A percentile compares a stretch with the other conserved stretches of the same genome.
These are phyloP conservation scores for Eubucco bourcierii DNA, from an alignment of 2,113 vertebrate species.

Conservation along the genomic window DNA sequence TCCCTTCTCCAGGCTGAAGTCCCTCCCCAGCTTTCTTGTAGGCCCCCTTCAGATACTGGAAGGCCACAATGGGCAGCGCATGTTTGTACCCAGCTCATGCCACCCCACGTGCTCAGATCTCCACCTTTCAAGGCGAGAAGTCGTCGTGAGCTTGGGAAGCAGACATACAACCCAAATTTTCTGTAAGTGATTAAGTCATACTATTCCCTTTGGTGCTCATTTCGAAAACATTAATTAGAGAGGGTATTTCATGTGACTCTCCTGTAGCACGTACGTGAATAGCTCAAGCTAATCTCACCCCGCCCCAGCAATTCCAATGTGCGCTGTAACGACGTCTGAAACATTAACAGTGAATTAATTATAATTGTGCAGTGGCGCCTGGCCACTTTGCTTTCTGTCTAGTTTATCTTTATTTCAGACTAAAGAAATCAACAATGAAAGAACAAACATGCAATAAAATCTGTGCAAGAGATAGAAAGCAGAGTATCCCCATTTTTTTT, in stretches of 20 bases:
- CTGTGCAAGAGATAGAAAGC: slow-evolving; percentile 27
- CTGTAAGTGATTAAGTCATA: neutral
- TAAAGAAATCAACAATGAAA: slow-evolving; percentile 61
- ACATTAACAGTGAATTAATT: slow-evolving; percentile 69
- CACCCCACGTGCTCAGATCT: neutral
- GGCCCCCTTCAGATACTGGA: too few relatives aligned
- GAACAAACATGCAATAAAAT: slow-evolving; percentile 31
- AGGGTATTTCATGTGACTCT: slow-evolving; percentile 47
- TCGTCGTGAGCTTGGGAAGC: neutral
- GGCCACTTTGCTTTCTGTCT: slow-evolving; percentile 62
- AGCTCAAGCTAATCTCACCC: slow-evolving; percentile 53
- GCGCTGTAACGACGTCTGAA: slow-evolving; percentile 27
- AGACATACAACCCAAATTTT: slow-evolving; percentile 13
- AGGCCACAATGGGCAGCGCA: neutral
- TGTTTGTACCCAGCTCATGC: neutral
- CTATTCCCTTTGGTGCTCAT: slow-evolving; percentile 23
- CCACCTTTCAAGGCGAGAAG: neutral
- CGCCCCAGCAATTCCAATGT: slow-evolving; percentile 54
- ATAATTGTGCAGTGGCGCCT: slow-evolving; percentile 67
- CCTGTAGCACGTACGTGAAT: slow-evolving; percentile 24
- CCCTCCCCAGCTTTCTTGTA: too few relatives aligned
- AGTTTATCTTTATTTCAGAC: slow-evolving; percentile 67
- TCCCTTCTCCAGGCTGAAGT: too few relatives aligned
- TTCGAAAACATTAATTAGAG: slow-evolving; percentile 56
- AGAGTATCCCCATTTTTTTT: neutral